phyloP scores from a whole-genome alignment of 2,113 vertebrate species.

The Brachyhypopomus occidentalis region DNA sequence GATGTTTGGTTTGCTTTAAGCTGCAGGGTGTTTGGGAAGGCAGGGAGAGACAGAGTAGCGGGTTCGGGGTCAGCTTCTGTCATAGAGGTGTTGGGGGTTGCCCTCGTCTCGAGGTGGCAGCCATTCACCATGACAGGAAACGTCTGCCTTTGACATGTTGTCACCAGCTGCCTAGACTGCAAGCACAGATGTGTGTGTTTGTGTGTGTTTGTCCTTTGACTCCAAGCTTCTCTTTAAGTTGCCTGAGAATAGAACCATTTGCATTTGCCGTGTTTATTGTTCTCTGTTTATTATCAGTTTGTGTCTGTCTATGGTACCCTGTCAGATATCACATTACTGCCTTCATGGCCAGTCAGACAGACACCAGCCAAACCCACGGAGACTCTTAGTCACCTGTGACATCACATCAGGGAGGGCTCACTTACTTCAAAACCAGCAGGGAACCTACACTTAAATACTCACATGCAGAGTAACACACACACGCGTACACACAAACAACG shows the following conservation, averaged over 20 bases:
- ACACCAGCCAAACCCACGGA: conserved; percentile 40
- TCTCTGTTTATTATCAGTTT: background rate
- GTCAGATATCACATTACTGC: conserved; percentile 38
- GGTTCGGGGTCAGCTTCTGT: background rate
- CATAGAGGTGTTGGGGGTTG: conserved; percentile 5
- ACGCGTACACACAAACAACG: background rate
- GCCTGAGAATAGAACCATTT: background rate
- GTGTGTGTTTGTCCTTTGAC: background rate
- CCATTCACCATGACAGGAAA: background rate
- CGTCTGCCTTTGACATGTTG: conserved; percentile 15
- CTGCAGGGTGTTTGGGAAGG: background rate
- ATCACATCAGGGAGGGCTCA: conserved; percentile 54
- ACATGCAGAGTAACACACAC: background rate
- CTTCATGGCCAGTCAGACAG: conserved; percentile 24
- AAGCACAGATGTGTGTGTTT: conserved; percentile 35
- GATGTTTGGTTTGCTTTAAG: background rate
- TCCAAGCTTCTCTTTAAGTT: background rate
- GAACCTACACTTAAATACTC: background rate
- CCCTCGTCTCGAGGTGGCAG: background rate
- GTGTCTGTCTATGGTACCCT: conserved; percentile 11
- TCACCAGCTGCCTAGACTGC: conserved; percentile 35
- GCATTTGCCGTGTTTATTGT: background rate
- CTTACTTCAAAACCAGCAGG: conserved; percentile 32
- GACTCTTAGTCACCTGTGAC: conserved; percentile 57
- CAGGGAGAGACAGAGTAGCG: background rate